Evolutionary conservation across 2,888 invertebrate species (phyloP), one percentile per base, ranked within the genome.

Genomic region (Meganola albula): DNA sequence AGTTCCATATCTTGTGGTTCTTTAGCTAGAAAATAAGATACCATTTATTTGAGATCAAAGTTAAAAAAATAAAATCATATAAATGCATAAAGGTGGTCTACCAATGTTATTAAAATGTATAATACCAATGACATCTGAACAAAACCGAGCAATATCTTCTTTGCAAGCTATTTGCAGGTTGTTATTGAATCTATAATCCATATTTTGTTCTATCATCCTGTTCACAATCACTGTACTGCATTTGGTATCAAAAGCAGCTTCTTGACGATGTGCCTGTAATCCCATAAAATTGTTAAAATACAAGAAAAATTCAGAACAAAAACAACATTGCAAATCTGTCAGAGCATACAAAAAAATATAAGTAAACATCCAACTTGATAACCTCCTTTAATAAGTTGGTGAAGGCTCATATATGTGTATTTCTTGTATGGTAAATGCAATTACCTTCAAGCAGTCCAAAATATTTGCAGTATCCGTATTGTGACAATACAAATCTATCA

Each of bases 161-260:
- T 90, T 90, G 66, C 98, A 98, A 8, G 93, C 90, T 53, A 90
- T 89, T 67, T 93, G 92, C 34, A 98, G 84, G 11, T 92, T 90
- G 2, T 93, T 94, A 80, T 98, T 97, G 42, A 98, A 91, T 40
- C 97, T 90, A 60, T 93, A 95, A 77, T 98, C 98, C 37, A 92
- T 90, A 63, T 94, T 95, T 72, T 95, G 95, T 71, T 96, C 95
- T 45, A 95, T 92, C 90, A 97, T 92, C 51, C 97, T 89, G 63
- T 93, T 92, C 1, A 94, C 88, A n/a, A 98, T 92, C 10, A 97
- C 90, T 32, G 90, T 82, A 63, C 93, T 92, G 66, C 98, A 98
- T 44, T 92, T 92, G 34, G 91, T 89, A 65, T 94, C 94, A 74
- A 97, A 97, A 10, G 89, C 88, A 1, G 88, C 79, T 57, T 94